Evolutionary conservation across 2,888 invertebrate genomes (phyloP), one percentile per base, ranked within the genome.

Genomic region (Byasa hedistus): DNA sequence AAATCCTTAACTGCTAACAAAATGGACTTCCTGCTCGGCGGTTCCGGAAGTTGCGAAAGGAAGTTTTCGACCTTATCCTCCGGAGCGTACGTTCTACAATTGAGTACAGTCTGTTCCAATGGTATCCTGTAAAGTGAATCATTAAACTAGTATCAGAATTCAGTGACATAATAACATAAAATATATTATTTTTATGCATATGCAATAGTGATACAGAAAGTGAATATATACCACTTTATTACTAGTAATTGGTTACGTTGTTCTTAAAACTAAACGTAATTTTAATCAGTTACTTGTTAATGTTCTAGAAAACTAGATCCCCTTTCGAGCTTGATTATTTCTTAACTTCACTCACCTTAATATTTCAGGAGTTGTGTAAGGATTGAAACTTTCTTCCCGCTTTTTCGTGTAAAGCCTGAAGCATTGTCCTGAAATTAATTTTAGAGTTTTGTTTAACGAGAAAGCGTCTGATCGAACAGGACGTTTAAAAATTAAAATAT

Each of bases 311-410:
- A 10, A 32, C n/a, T n/a, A n/a, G n/a, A 10, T 1, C 10, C 10
- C 32, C 10, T 10, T 32, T 10, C 32, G 10, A 12, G 21, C 0
- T 0, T 1, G n/a, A 22, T 22, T 8, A n/a, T 23, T n/a, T 12
- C 12, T 21, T 22, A 54, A 22, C 21, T 22, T 54, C 21, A 64
- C 22, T 56, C 87, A 92, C 80, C 94, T 88, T 55, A 93, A 79
- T 74, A 95, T 94, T 83, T 95, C 95, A 0, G 95, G 95, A 2
- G 92, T 81, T 0, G 94, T 92, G 79, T 93, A 93, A 0, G 83
- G 73, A 0, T 76, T 73, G 68, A 95, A 92, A 15, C 89, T 78
- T 0, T 86, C 72, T 75, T 91, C 93, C 68, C 90, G 92, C 0
- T 89, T 79, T 73, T 83, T 82, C 0, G 93, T 89, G 70, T 93